A percentile compares a stretch with the other conserved stretches of the same genome.
phyloP scores from a whole-genome alignment of 2,888 invertebrate genomes.

The Harmothoe impar region DNA sequence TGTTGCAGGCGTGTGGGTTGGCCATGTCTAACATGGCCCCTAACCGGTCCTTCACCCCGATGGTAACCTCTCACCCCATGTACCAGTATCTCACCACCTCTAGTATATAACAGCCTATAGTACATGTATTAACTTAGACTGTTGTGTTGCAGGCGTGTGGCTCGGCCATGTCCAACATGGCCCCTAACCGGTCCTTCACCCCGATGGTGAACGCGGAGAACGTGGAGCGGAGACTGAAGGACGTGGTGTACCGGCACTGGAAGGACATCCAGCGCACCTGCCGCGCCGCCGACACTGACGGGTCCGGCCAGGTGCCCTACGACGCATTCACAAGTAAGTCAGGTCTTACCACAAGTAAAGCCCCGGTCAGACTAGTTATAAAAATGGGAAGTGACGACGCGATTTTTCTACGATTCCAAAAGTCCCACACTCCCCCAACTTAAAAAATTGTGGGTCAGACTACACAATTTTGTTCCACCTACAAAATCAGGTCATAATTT shows the following conservation, averaged over 20 bases:
- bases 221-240: conserved; percentile 76
- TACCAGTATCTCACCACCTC: no score
- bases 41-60: conserved; percentile 74
- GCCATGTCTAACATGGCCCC: conserved; percentile 44
- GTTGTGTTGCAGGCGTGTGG: background rate
- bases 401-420: no score
- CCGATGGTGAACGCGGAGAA: conserved; percentile 80
- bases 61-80: conserved; percentile 82
- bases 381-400: background rate
- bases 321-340: conserved; percentile 78
- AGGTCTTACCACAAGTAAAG: background rate
- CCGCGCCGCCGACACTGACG: conserved; percentile 76
- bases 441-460: no score
- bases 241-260: conserved; percentile 78
- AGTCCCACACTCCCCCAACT: no score
- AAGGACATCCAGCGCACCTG: conserved; percentile 80
- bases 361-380: no score
- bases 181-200: conserved; percentile 71
- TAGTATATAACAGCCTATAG: no score
- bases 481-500: no score
- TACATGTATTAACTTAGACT: no score
- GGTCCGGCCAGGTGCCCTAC: conserved; percentile 77
- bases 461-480: no score
- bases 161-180: conserved; percentile 43
- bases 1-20: background rate